Evolutionary conservation across 2,888 invertebrate genomes (phyloP).

Genomic region (Leptogaster cylindrica): DNA sequence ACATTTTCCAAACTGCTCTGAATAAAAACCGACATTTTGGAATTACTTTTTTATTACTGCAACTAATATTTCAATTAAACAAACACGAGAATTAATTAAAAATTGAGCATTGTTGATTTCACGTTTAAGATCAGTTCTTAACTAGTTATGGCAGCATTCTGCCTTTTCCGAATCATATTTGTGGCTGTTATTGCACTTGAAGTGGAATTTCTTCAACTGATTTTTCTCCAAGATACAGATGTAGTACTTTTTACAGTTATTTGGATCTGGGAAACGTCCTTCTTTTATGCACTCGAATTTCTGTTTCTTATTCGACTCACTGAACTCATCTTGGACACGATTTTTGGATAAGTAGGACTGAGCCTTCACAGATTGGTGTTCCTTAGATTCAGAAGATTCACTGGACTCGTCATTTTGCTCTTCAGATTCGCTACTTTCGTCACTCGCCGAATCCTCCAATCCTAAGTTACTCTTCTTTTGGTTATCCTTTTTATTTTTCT

Average conservation of each 20-base stretch:
- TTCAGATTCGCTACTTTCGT: background rate
- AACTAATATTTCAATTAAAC: too few species aligned
- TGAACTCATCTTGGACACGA: too few species aligned
- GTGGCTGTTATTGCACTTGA: constrained; percentile 43
- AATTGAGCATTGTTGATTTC: too few species aligned
- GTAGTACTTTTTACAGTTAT: constrained; percentile 49
- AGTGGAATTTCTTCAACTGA: constrained; percentile 38
- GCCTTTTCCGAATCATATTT: constrained; percentile 41
- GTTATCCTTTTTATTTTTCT: background rate
- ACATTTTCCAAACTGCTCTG: too few species aligned
- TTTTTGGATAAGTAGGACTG: too few species aligned
- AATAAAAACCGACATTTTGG: too few species aligned
- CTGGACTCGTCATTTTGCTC: background rate
- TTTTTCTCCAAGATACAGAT: constrained; percentile 45
- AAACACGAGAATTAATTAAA: too few species aligned
- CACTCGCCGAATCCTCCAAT: background rate
- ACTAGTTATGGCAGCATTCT: constrained; percentile 40
- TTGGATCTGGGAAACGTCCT: constrained; percentile 46
- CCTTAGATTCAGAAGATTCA: background rate
- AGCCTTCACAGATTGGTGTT: background rate
- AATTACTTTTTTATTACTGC: too few species aligned
- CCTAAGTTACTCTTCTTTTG: background rate
- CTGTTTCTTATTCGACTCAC: background rate
- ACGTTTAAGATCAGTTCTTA: too few species aligned
- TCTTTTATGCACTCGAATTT: constrained; percentile 46